These are phyloP conservation scores for Oreochromis tanganicae DNA, from an alignment of 2,113 vertebrate species.

Conservation along the genomic window DNA sequence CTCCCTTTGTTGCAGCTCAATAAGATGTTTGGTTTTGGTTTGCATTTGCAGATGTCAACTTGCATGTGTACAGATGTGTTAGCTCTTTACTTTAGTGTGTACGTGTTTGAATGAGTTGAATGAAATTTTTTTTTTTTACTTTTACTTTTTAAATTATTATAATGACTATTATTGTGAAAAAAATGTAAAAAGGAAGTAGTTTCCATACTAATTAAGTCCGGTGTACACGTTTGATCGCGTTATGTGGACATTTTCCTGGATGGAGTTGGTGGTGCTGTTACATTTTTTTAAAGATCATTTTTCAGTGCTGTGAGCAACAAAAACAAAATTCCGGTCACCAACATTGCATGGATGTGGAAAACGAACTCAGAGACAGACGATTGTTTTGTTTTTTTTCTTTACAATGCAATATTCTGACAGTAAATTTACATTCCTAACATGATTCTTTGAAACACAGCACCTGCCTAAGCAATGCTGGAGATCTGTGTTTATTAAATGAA, in stretches of 20 bases:
- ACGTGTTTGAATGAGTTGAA: not conserved
- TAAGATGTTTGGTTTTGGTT: not conserved
- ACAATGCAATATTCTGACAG: not conserved
- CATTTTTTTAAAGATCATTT: not conserved
- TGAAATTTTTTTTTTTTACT: not conserved
- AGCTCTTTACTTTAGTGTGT: not conserved
- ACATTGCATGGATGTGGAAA: not conserved
- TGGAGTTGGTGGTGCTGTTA: not conserved
- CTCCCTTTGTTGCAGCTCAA: not conserved
- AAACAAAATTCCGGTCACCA: not conserved
- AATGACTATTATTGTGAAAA: not conserved
- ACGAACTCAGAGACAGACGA: not conserved
- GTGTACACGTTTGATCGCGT: not conserved
- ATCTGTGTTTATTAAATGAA: not conserved
- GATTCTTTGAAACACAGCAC: not conserved
- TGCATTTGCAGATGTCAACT: not conserved
- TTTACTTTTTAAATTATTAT: not conserved
- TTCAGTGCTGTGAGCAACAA: not conserved
- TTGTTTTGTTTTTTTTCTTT: not conserved
- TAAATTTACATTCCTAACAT: not conserved
- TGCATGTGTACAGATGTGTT: not conserved
- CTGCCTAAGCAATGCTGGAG: not conserved
- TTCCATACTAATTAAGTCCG: not conserved
- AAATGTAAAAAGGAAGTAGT: not conserved
- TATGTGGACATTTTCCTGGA: not conserved